Evolutionary conservation across 1,140 invertebrate species (phyloP), one percentile per base, ranked within the genome.

Genomic region (Theocolax elegans): DNA sequence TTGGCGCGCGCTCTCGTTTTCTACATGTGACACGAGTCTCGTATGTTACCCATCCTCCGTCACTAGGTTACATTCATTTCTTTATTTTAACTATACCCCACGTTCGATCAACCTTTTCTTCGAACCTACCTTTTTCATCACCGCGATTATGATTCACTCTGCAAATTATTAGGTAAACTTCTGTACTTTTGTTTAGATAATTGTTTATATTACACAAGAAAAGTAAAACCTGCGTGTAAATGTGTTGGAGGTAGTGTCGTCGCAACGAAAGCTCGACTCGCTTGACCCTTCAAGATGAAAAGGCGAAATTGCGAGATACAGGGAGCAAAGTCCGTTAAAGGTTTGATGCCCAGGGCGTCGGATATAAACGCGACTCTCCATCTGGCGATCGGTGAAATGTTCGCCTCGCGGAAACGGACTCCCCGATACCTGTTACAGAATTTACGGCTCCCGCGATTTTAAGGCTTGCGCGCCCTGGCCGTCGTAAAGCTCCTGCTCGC

Each of bases 391-490:
- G 56, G 13, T 13, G 31, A 59, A 10, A 44, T 21, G 44, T 19
- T n/a, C 31, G 54, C n/a, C 15, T 3, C 42, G 60, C 31, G 62
- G 44, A 48, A 62, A 48, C 48, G 62, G 3, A 48, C 27, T 25
- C 35, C 38, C 38, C 31, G 38, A 38, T 25, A 9, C 21, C 38
- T n/a, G 35, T 15, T 3, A 40, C 21, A 2, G 15, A 25, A 51
- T 64, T 64, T 64, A 64, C 31, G 62, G 21, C 12, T 27, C 56
- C 9, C 17, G n/a, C n/a, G n/a, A n/a, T n/a, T n/a, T n/a, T n/a
- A n/a, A n/a, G n/a, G n/a, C n/a, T n/a, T n/a, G n/a, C n/a, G n/a
- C n/a, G n/a, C n/a, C n/a, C n/a, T n/a, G n/a, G 19, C 21, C 56
- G 10, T 59, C 56, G 40, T 59, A 59, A 59, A 59, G 7, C 13